phyloP scores from a whole-genome alignment of 2,113 vertebrate genomes.

The Poicephalus meyeri region DNA sequence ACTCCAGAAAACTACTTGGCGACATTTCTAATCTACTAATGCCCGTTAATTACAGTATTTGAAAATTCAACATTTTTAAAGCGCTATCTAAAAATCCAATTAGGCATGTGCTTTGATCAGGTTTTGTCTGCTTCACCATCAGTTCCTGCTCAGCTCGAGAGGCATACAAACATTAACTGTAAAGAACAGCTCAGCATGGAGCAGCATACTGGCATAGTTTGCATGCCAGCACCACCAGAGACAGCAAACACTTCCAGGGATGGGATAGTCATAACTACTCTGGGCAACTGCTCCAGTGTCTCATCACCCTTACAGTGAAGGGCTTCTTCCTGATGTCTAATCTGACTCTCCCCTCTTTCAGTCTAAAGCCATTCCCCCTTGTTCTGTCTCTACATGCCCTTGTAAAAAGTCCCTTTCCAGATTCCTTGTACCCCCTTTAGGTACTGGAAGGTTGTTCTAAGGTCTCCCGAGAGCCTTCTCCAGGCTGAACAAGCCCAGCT shows the following conservation, averaged over 20 bases:
- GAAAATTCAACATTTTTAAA: constrained; percentile 1
- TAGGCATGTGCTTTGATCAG: neutral
- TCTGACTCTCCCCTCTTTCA: neutral
- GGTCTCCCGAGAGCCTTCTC: neutral
- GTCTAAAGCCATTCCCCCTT: neutral
- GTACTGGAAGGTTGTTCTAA: neutral
- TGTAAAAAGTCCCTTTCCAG: neutral
- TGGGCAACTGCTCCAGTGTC: neutral
- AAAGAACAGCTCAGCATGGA: neutral
- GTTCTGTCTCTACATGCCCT: neutral
- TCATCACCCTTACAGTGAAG: neutral
- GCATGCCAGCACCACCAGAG: neutral
- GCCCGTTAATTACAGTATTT: neutral
- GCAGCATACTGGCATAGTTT: neutral
- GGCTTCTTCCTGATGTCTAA: neutral
- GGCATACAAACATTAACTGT: fast-evolving
- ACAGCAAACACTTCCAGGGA: neutral
- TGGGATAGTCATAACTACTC: neutral
- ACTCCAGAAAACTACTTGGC: neutral
- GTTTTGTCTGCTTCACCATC: neutral
- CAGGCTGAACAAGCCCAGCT: neutral
- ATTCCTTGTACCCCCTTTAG: neutral
- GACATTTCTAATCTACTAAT: neutral
- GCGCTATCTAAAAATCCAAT: neutral
- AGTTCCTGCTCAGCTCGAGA: neutral